Base-by-base conservation (phyloP, 2,113 vertebrate species). In the Micromys minutus region DNA sequence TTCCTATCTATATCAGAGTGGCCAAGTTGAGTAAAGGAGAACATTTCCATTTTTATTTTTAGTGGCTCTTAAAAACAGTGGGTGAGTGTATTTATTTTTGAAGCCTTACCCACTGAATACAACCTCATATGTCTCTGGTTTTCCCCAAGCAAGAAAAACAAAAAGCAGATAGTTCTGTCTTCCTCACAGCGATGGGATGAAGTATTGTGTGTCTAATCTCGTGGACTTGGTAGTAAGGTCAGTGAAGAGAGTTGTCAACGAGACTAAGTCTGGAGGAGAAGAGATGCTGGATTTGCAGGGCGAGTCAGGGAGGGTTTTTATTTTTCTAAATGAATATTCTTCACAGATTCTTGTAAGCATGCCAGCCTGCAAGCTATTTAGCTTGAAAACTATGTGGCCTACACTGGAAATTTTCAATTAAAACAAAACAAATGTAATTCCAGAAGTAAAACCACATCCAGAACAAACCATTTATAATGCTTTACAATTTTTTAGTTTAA, bases 341-440 rank as follows among this genome's bases (percentile, higher is more conserved):
- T 57, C 16, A 89, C 83, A 61, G 34, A 36, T 77, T 96, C 52
- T 65, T 34, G 47, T 50, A 50, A 88, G 74, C 69, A 79, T 77
- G 31, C 81, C 34, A 86, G 59, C 57, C 93, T 93, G 77, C 36
- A 95, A 91, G 34, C 93, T 93, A 3, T 89, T 94, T 88, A 95
- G 59, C 59, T 76, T 92, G 39, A 91, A 93, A 94, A 96, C n/a
- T 52, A 11, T 96, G 74, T 90, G 75, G n/a, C 90, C 71, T 45
- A 95, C 76, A 77, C 75, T 95, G 84, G 94, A 87, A 95, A 95
- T 90, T 59, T 90, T 92, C 74, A 96, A 47, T 95, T 91, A 87
- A 96, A 95, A 94, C 65, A 96, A 90, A 96, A 86, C 74, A 95
- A 97, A 81, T 96, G 91, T 92, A 87, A 96, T 96, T 86, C 96